A percentile compares a stretch with the other conserved stretches of the same genome.
Evolutionary conservation across 2,888 invertebrate genomes (phyloP).

Genomic region (Drosophila sordidula): DNA sequence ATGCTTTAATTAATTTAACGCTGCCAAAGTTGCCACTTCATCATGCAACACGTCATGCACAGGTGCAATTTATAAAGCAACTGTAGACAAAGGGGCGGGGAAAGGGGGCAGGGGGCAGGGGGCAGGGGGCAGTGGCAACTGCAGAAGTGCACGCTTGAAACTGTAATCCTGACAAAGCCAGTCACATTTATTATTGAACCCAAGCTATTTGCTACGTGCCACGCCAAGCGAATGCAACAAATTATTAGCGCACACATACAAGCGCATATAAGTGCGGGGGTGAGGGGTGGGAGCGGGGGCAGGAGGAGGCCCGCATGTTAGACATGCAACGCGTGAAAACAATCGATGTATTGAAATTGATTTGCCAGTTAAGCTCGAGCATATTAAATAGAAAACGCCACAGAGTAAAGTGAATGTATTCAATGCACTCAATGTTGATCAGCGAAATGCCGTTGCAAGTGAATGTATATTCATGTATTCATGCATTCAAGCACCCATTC

Average conservation of each 20-base stretch:
- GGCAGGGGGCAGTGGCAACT: conserved; percentile 12
- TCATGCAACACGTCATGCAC: conserved; percentile 72
- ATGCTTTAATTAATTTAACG: conserved; percentile 72
- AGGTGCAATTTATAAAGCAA: conserved; percentile 80
- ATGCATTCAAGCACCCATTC: background rate
- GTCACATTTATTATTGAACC: conserved; percentile 82
- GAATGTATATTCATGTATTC: conserved; percentile 19
- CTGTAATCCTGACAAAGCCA: conserved; percentile 83
- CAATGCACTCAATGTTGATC: conserved; percentile 10
- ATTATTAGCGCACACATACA: conserved; percentile 47
- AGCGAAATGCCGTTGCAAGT: background rate
- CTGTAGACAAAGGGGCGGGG: background rate
- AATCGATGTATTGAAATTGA: conserved; percentile 70
- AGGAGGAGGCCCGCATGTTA: conserved; percentile 3
- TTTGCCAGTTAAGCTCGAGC: conserved; percentile 65
- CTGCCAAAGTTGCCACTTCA: conserved; percentile 51
- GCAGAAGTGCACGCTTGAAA: conserved; percentile 61
- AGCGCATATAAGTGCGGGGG: background rate
- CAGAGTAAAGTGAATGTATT: background rate
- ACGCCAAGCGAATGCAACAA: conserved; percentile 45
- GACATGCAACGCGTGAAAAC: conserved; percentile 23
- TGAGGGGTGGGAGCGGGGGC: background rate
- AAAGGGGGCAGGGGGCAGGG: background rate
- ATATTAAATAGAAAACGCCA: conserved; percentile 64
- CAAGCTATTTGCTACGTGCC: conserved; percentile 62